Base-by-base conservation (phyloP, 2,113 vertebrate species). In the Ovis canadensis region DNA sequence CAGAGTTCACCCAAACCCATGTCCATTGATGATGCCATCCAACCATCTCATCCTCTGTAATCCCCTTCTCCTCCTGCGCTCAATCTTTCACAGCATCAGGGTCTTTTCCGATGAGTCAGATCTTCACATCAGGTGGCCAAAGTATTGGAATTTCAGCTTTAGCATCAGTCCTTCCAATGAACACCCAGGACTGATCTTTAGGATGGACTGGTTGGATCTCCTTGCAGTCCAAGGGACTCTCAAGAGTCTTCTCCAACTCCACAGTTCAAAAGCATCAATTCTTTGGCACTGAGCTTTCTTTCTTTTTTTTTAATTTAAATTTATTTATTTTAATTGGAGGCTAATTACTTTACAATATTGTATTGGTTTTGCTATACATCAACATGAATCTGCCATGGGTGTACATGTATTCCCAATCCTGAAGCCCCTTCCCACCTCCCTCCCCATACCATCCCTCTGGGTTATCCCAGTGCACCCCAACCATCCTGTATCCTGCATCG, bases 1-100 rank as follows among this genome's bases (percentile, higher is more conserved):
- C 0, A 0, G 64, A 67, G 64, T 16, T 2, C 16, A 67, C 64
- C 4, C 33, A 67, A 36, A 67, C 33, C 2, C 33, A 67, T n/a
- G 33, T 67, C 64, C 64, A 19, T 67, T 0, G 1, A 1, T 67
- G 64, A 36, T 21, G 33, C 33, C 33, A 67, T 67, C 16, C 16
- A 19, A 1, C 64, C 33, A 67, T 67, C 2, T n/a, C 33, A 10
- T 67, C 16, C 64, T n/a, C 62, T 67, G 33, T 67, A 16, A 1
- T n/a, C 33, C 62, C 33, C 62, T n/a, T 67, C 16, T n/a, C 62
- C 62, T 64, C 7, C 62, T n/a, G 62, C 62, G 33, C 33, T 15
- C 62, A n/a, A 1, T n/a, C 16, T 7, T 7, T 19, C 7, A 4
- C 4, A 67, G 16, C 62, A n/a, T n/a, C 16, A n/a, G 16, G 33